phyloP scores from a whole-genome alignment of 2,113 vertebrate genomes.

The Peromyscus polionotus region DNA sequence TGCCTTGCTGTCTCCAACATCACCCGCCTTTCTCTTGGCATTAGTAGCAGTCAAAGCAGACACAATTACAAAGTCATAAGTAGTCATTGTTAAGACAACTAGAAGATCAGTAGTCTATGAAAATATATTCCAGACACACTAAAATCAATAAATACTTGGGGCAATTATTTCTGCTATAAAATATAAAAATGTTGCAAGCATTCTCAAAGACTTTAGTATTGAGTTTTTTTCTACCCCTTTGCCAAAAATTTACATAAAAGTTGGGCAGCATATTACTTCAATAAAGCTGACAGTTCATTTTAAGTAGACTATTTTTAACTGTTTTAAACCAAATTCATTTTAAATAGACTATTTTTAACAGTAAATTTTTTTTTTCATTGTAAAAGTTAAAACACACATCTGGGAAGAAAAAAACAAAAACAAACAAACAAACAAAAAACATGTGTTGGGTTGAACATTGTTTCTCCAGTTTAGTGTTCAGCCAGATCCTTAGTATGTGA shows the following conservation, averaged over 20 bases:
- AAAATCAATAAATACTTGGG: slow-evolving; percentile 11
- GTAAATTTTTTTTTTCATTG: neutral
- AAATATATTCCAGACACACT: neutral
- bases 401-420: neutral
- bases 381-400: neutral
- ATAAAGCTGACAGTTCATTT: neutral
- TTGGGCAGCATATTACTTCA: neutral
- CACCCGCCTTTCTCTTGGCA: neutral
- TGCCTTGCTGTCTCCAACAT: neutral
- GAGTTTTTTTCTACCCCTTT: neutral
- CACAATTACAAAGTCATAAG: slow-evolving; percentile 1
- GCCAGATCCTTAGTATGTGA: neutral
- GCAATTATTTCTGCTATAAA: neutral
- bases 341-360: neutral
- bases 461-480: neutral
- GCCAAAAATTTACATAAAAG: slow-evolving; percentile 34
- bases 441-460: neutral
- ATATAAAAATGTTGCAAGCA: neutral
- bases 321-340: neutral
- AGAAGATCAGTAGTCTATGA: neutral
- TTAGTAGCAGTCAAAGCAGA: neutral
- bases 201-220: slow-evolving; percentile 8
- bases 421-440: too few species aligned
- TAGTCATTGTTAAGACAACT: slow-evolving; percentile 31
- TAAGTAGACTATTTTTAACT: neutral